Evolutionary conservation across 2,113 vertebrate species (phyloP).

Genomic region (Ochotona princeps): DNA sequence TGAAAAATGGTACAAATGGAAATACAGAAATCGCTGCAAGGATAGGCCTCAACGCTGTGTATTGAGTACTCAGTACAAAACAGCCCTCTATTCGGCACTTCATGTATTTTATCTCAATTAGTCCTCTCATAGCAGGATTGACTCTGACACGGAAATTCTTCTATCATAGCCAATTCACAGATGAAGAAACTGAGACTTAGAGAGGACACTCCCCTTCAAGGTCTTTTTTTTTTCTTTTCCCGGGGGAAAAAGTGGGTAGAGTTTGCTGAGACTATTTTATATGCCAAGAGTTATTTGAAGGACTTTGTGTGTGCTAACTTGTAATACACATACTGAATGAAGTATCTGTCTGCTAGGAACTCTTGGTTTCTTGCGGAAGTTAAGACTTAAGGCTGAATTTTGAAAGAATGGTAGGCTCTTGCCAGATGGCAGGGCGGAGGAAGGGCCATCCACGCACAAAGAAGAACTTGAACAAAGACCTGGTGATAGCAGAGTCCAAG

Average conservation of each 20-base stretch:
- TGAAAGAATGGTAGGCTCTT: constrained; percentile 4
- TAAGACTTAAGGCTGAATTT: constrained; percentile 18
- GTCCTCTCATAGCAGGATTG: background rate
- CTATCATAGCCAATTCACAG: constrained; percentile 39
- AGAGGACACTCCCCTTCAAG: background rate
- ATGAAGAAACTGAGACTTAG: constrained; percentile 17
- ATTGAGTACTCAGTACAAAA: background rate
- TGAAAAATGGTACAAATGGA: background rate
- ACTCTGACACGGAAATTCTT: background rate
- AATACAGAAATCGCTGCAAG: background rate
- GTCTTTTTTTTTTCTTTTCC: background rate
- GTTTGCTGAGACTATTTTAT: constrained; percentile 33
- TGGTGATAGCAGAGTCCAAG: background rate
- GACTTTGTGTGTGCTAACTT: background rate
- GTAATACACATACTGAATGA: constrained; percentile 1
- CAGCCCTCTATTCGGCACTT: background rate
- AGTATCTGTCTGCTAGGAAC: background rate
- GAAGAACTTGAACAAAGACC: constrained; percentile 9
- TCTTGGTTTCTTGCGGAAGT: background rate
- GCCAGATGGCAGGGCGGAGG: background rate
- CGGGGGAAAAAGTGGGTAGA: background rate
- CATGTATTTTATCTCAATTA: constrained; percentile 35
- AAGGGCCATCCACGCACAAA: background rate
- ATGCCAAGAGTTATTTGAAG: constrained; percentile 47
- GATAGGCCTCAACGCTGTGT: background rate